Evolutionary conservation across 2,797 vertebrate species (phyloP).

Genomic region (Arnoldichthys spilopterus): DNA sequence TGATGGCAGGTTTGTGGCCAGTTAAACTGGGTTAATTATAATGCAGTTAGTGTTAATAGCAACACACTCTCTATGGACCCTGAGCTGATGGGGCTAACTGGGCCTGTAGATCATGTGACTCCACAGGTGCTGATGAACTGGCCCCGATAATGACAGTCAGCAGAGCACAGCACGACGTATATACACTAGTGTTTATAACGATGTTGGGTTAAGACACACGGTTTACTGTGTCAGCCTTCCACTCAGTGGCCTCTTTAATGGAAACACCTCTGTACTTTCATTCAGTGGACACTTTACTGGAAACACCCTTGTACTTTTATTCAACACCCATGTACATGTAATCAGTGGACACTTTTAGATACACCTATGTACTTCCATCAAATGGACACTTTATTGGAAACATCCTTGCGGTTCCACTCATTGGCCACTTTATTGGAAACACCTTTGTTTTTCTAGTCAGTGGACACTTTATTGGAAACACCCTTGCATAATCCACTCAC

Average conservation of each 20-base stretch:
- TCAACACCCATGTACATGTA: too few relatives aligned
- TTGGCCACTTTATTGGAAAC: too few relatives aligned
- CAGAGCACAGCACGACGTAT: background rate
- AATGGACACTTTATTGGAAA: too few relatives aligned
- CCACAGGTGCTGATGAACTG: background rate
- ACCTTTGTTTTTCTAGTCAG: too few relatives aligned
- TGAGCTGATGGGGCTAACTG: background rate
- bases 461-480: too few relatives aligned
- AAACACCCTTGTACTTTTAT: too few relatives aligned
- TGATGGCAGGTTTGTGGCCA: background rate
- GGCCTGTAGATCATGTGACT: background rate
- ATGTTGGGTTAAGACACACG: too few relatives aligned
- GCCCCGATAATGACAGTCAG: background rate
- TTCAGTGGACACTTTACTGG: background rate
- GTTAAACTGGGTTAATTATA: conserved; percentile 15
- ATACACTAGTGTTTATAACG: too few relatives aligned
- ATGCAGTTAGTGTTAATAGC: background rate
- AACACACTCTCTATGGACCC: background rate
- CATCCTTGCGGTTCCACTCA: too few relatives aligned
- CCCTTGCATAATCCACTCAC: too few relatives aligned
- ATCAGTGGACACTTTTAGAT: background rate
- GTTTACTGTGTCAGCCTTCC: too few relatives aligned
- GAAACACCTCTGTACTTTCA: background rate
- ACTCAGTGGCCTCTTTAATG: background rate
- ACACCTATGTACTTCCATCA: too few relatives aligned